Evolutionary conservation across 2,797 vertebrate species (phyloP).

Genomic region (Acanthurus lineatus): DNA sequence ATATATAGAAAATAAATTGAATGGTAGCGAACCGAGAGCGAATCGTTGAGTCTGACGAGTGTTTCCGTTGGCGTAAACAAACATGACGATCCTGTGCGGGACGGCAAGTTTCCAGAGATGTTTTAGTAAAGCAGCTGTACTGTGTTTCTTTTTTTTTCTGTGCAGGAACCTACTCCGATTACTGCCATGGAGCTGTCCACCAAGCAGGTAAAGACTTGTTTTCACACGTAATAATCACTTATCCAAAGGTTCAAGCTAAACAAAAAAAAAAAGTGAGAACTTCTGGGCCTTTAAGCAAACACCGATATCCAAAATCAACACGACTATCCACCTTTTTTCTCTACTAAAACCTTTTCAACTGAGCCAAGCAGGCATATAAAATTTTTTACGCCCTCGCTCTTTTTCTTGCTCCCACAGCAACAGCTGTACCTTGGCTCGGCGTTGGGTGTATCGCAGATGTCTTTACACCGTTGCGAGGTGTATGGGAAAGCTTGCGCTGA

Average conservation of each 20-base stretch:
- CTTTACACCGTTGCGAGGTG: slow-evolving; percentile 96
- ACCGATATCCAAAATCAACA: slow-evolving; percentile 33
- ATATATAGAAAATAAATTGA: too few species aligned
- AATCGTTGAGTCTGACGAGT: too few species aligned
- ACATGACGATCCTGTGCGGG: too few species aligned
- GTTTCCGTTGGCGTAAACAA: too few species aligned
- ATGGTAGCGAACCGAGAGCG: too few species aligned
- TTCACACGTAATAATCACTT: slow-evolving; percentile 37
- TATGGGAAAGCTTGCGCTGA: slow-evolving; percentile 98
- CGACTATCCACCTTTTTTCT: slow-evolving; percentile 38
- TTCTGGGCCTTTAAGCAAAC: slow-evolving; percentile 36
- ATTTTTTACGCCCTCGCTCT: slow-evolving; percentile 51
- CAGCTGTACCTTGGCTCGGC: slow-evolving; percentile 95
- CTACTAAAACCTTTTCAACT: slow-evolving; percentile 25
- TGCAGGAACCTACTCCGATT: slow-evolving; percentile 93
- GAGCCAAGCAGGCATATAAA: slow-evolving; percentile 31
- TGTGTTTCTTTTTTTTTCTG: slow-evolving; percentile 48
- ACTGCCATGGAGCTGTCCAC: slow-evolving; percentile 98
- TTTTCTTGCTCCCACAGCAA: slow-evolving; percentile 88
- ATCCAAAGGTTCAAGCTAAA: slow-evolving; percentile 26
- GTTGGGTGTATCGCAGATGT: slow-evolving; percentile 94
- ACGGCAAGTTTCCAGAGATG: too few species aligned
- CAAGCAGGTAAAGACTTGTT: slow-evolving; percentile 89
- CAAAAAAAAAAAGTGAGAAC: background rate
- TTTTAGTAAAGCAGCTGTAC: slow-evolving; percentile 27